Percentiles rank a stretch among this genome's conserved stretches.
phyloP scores from a whole-genome alignment of 2,888 invertebrate genomes.

The Cenopis cana region DNA sequence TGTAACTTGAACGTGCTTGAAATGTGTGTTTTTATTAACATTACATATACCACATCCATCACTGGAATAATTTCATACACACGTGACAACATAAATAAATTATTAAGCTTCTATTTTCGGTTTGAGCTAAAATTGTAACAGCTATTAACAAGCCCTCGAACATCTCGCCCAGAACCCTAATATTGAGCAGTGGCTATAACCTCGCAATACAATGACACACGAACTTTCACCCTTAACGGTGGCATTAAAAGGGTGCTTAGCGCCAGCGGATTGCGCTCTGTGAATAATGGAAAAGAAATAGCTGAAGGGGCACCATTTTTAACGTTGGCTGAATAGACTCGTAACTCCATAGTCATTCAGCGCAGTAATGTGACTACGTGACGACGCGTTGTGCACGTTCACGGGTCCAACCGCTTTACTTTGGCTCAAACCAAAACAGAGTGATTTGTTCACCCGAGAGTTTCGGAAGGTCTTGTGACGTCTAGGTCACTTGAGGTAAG shows the following conservation, averaged over 20 bases:
- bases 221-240: slow-evolving; percentile 45
- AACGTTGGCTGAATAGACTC: slow-evolving; percentile 69
- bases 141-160: neutral
- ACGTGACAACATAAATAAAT: too few species aligned
- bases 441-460: slow-evolving; percentile 37
- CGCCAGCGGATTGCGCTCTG: slow-evolving; percentile 53
- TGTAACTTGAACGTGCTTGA: too few species aligned
- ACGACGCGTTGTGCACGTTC: slow-evolving; percentile 57
- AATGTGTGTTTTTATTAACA: too few species aligned
- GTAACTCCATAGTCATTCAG: slow-evolving; percentile 71
- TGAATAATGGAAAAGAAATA: slow-evolving; percentile 74
- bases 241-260: slow-evolving; percentile 48
- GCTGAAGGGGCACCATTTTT: slow-evolving; percentile 67
- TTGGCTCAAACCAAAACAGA: slow-evolving; percentile 52
- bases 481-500: too few species aligned
- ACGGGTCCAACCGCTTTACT: slow-evolving; percentile 56
- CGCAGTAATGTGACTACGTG: slow-evolving; percentile 69
- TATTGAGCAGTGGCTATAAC: slow-evolving; percentile 54
- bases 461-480: slow-evolving; percentile 7
- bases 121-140: neutral
- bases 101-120: neutral
- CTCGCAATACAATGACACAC: slow-evolving; percentile 63
- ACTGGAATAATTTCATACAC: too few species aligned
- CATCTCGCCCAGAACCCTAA: neutral
- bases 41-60: too few species aligned